Conservation (phyloP, 2,113 vertebrate species). For the Dryoscopus gambensis region DNA sequence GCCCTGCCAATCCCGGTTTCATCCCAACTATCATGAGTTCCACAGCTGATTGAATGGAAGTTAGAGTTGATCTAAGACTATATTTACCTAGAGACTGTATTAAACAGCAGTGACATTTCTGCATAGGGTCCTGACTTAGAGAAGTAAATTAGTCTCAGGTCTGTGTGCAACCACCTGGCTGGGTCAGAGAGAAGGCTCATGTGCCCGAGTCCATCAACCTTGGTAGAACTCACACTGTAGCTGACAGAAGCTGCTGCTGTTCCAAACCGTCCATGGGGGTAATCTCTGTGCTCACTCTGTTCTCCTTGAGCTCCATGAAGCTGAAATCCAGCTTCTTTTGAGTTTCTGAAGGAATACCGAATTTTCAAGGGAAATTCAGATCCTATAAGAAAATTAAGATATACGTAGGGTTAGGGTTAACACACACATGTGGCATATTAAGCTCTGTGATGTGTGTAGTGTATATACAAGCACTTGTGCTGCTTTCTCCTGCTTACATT, state of each 20-base stretch:
- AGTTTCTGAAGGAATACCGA: neutral
- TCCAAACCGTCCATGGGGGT: neutral
- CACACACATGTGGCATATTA: rapidly evolving
- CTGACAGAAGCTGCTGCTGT: neutral
- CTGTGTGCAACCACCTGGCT: neutral
- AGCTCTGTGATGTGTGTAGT: neutral
- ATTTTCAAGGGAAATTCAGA: neutral
- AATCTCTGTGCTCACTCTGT: neutral
- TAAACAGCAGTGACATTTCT: neutral
- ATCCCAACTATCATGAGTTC: neutral
- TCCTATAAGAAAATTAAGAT: neutral
- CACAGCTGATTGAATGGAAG: neutral
- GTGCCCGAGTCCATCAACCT: neutral
- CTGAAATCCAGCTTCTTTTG: neutral
- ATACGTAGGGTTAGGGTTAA: neutral
- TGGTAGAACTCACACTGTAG: neutral
- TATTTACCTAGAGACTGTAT: neutral
- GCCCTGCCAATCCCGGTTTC: neutral
- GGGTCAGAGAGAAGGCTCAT: neutral
- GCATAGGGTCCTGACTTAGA: neutral
- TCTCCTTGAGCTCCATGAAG: neutral
- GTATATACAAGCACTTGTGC: neutral
- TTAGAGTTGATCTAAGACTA: neutral
- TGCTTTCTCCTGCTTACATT: neutral
- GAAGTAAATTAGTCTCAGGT: neutral